phyloP scores from a whole-genome alignment of 2,888 invertebrate genomes.

The Cordilura impudica region DNA sequence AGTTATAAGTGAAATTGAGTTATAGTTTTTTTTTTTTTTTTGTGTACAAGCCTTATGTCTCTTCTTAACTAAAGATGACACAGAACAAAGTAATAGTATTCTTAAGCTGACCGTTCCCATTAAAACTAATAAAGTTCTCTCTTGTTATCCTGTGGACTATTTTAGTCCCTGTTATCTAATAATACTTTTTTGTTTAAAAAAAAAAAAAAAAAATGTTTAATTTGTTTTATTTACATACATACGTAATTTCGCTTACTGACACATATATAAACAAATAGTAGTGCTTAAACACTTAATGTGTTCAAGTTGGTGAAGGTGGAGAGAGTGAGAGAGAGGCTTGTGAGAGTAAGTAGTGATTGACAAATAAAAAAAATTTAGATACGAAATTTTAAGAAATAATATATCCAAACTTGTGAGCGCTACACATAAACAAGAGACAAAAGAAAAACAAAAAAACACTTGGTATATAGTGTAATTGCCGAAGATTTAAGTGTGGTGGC shows the following conservation, averaged over 20 bases:
- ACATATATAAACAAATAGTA: not conserved
- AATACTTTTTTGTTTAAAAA: too few relatives aligned
- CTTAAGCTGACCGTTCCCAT: too few relatives aligned
- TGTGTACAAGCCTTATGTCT: too few relatives aligned
- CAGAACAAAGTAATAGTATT: too few relatives aligned
- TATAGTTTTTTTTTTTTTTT: too few relatives aligned
- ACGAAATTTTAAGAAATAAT: conserved; percentile 17
- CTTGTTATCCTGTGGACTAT: too few relatives aligned
- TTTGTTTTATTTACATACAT: not conserved
- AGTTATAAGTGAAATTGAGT: too few relatives aligned
- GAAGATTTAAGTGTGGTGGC: not conserved
- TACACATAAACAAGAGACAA: conserved; percentile 55
- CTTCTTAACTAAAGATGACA: too few relatives aligned
- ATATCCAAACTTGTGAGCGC: conserved; percentile 58
- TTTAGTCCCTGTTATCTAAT: too few relatives aligned
- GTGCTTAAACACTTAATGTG: not conserved
- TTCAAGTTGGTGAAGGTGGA: not conserved
- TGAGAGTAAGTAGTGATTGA: not conserved
- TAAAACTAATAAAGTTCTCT: too few relatives aligned
- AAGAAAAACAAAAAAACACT: conserved; percentile 28
- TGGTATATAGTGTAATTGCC: conserved; percentile 15
- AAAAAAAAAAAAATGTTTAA: too few relatives aligned
- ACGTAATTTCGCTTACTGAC: not conserved
- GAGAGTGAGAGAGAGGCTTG: too few relatives aligned
- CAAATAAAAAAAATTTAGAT: conserved; percentile 11